Evolutionary conservation across 1,140 invertebrate species (phyloP).

Genomic region (Magallana angulata): DNA sequence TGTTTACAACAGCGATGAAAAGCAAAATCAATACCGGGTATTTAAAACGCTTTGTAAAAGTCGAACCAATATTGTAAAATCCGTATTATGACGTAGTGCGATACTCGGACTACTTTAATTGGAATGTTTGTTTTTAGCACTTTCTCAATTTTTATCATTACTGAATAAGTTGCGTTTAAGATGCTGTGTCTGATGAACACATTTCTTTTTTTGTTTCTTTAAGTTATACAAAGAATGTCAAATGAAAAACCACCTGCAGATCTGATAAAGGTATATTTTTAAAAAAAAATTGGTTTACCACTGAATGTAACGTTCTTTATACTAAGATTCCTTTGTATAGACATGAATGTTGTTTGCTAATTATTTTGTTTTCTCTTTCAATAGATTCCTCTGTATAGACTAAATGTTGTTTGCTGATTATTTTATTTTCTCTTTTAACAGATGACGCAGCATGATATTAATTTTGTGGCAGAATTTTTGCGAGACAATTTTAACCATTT

Average conservation of each 20-base stretch:
- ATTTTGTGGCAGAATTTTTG: conserved; percentile 93
- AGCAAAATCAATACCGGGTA: too few relatives aligned
- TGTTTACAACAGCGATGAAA: too few relatives aligned
- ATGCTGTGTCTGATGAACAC: neutral
- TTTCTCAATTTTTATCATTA: too few relatives aligned
- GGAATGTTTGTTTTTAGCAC: too few relatives aligned
- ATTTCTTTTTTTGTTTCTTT: neutral
- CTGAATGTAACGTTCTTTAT: too few relatives aligned
- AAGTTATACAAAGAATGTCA: conserved; percentile 88
- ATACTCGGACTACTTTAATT: too few relatives aligned
- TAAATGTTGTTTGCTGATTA: too few relatives aligned
- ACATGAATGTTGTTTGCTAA: too few relatives aligned
- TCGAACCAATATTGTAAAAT: too few relatives aligned
- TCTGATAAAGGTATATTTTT: conserved; percentile 84
- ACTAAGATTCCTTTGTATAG: conserved; percentile 62
- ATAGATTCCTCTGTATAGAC: conserved; percentile 64
- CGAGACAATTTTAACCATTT: conserved; percentile 87
- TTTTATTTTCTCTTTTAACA: conserved; percentile 52
- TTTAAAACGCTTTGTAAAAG: too few relatives aligned
- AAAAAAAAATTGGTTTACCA: neutral
- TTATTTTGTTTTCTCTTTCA: neutral
- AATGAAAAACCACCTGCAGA: conserved; percentile 91
- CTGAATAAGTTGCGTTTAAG: too few relatives aligned
- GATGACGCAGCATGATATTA: conserved; percentile 91
- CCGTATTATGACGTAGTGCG: too few relatives aligned